phyloP scores from a whole-genome alignment of 2,113 vertebrate genomes.

The Gracilinanus agilis region DNA sequence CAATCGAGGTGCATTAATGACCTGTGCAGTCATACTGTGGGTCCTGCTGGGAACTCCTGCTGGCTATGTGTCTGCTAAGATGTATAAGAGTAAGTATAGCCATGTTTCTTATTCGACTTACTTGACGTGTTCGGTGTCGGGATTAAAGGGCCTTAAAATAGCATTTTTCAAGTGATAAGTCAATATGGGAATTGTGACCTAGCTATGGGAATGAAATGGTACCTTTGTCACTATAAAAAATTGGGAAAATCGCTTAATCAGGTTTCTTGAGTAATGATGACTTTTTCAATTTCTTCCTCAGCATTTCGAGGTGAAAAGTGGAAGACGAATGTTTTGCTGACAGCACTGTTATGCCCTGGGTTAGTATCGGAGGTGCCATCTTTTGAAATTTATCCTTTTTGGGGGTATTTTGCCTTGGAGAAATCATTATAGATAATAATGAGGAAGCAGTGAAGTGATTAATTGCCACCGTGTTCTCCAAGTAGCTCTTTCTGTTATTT shows the following conservation, averaged over 20 bases:
- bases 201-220: slow-evolving; percentile 29
- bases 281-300: slow-evolving; percentile 76
- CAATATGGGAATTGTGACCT: slow-evolving; percentile 33
- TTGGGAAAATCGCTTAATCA: slow-evolving; percentile 49
- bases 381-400: slow-evolving; percentile 8
- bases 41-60: slow-evolving; percentile 90
- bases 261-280: slow-evolving; percentile 32
- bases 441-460: slow-evolving; percentile 13
- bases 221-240: neutral
- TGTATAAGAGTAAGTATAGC: slow-evolving; percentile 90
- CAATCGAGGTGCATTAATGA: slow-evolving; percentile 93
- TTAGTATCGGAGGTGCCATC: slow-evolving; percentile 79
- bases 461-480: neutral
- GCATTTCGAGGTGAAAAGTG: slow-evolving; percentile 94
- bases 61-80: slow-evolving; percentile 91
- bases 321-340: slow-evolving; percentile 94
- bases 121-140: slow-evolving; percentile 41
- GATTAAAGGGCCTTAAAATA: slow-evolving; percentile 51
- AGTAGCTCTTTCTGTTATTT: neutral
- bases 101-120: slow-evolving; percentile 32
- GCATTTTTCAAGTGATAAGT: neutral
- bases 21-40: slow-evolving; percentile 92
- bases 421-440: neutral
- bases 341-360: slow-evolving; percentile 92
- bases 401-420: slow-evolving; percentile 42